phyloP scores from a whole-genome alignment of 2,113 vertebrate species.

The Oceanodroma tethys region DNA sequence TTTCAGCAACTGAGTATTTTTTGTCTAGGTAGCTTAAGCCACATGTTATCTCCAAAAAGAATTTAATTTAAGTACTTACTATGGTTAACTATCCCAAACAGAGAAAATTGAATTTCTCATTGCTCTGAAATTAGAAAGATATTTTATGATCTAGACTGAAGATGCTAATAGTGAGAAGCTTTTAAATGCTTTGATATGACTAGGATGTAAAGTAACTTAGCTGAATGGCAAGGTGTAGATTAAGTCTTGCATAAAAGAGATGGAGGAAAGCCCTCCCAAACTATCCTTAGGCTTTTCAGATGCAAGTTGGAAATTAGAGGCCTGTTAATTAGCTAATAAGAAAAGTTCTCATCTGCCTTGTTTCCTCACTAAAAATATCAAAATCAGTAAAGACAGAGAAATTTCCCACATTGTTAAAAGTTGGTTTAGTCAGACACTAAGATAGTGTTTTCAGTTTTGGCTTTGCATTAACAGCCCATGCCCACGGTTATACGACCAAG shows the following conservation, averaged over 20 bases:
- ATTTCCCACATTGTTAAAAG: not conserved
- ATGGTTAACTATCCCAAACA: not conserved
- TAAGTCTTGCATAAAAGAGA: not conserved
- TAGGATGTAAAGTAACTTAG: not conserved
- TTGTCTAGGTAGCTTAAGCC: not conserved
- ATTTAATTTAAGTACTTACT: not conserved
- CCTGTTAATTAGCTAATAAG: not conserved
- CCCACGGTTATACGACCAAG: too few relatives aligned
- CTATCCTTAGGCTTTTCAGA: not conserved
- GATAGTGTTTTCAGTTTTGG: not conserved
- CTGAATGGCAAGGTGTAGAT: not conserved
- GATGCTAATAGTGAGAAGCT: not conserved
- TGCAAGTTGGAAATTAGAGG: not conserved
- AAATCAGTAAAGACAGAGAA: not conserved
- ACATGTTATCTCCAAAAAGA: not conserved
- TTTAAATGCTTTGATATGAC: not conserved
- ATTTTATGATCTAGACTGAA: not conserved
- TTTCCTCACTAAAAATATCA: not conserved
- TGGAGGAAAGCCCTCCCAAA: not conserved
- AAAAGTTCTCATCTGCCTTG: not conserved
- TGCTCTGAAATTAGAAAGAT: not conserved
- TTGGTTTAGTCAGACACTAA: not conserved
- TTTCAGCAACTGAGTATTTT: not conserved
- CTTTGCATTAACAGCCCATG: not conserved
- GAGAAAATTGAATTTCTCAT: not conserved